Evolutionary conservation across 2,797 vertebrate genomes (phyloP), one percentile per base, ranked within the genome.

Genomic region (Myotis findleyi): DNA sequence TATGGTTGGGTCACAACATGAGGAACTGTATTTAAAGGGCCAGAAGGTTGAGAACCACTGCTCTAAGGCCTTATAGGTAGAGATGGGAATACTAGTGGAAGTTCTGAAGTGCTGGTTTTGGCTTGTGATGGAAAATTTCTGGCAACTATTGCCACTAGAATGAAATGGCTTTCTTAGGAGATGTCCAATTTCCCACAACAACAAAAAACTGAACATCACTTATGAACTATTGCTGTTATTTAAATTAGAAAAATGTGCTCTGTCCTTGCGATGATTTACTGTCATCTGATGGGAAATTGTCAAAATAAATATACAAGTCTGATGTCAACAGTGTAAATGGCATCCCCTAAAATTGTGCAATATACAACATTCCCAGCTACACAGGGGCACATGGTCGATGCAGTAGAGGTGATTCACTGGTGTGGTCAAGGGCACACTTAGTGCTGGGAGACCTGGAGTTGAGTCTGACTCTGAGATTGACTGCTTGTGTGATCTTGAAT

Each of bases 101-200:
- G 12, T 77, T 73, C 33, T 14, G 13, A n/a, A 83, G 71, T 38
- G 13, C 55, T 79, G 47, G 57, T 95, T 95, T 87, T 55, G 77
- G 62, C 62, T 82, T 90, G 36, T 71, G 44, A n/a, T 85, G 44
- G 51, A 44, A 93, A 69, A 49, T 81, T 92, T 89, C 62, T 91
- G 73, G 47, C 59, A 41, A 8, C 57, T 77, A 64, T 76, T 91
- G 18, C 17, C 73, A 69, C 59, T 62, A 87, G 84, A 76, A 64
- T 47, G 18, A 79, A 86, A 36, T 92, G 30, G 25, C 4, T 94
- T 94, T 92, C 68, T 85, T 94, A 69, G 41, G 72, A 77, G 33
- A 33, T 92, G 27, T 53, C 13, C 23, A 6, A 20, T 68, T 77
- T 87, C 30, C 44, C 21, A 55, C 55, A 73, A 62, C 47, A 59